Conservation (phyloP, 2,888 invertebrate species). For the Pherbina coryleti region DNA sequence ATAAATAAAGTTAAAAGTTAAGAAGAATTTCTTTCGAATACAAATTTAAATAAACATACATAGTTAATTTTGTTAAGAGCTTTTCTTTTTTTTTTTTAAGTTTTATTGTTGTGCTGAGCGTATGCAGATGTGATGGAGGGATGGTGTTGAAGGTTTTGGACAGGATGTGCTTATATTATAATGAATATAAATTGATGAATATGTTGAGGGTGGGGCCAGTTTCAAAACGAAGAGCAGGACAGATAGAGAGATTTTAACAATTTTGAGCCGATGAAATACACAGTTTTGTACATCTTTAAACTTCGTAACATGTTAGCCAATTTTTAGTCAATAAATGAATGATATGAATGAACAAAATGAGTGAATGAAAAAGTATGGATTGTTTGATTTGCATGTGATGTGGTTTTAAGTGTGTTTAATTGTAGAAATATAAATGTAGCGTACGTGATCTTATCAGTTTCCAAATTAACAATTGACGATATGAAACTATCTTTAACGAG, state of each 20-base stretch:
- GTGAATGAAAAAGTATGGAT: conserved; percentile 11
- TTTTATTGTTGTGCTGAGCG: conserved; percentile 28
- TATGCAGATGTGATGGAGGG: conserved; percentile 28
- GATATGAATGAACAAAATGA: neutral
- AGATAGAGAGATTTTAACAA: neutral
- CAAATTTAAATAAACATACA: neutral
- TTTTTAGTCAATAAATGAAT: neutral
- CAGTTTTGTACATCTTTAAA: conserved; percentile 34
- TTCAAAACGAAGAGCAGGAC: neutral
- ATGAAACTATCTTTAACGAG: conserved; percentile 97
- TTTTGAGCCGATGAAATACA: conserved; percentile 4
- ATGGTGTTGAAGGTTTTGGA: neutral
- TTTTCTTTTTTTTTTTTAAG: neutral
- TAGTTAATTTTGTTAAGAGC: neutral
- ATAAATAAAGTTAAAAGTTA: neutral
- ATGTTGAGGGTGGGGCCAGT: neutral
- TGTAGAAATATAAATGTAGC: conserved; percentile 47
- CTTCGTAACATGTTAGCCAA: conserved; percentile 3
- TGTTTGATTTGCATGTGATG: conserved; percentile 29
- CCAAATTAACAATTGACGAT: conserved; percentile 93
- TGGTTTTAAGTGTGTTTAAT: conserved; percentile 36
- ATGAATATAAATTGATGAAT: neutral
- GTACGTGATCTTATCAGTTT: conserved; percentile 92
- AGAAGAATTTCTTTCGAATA: neutral
- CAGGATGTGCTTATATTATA: conserved; percentile 20